Percentiles rank a stretch among this genome's conserved stretches.
phyloP scores from a whole-genome alignment of 2,113 vertebrate species.

The Nanger granti region DNA sequence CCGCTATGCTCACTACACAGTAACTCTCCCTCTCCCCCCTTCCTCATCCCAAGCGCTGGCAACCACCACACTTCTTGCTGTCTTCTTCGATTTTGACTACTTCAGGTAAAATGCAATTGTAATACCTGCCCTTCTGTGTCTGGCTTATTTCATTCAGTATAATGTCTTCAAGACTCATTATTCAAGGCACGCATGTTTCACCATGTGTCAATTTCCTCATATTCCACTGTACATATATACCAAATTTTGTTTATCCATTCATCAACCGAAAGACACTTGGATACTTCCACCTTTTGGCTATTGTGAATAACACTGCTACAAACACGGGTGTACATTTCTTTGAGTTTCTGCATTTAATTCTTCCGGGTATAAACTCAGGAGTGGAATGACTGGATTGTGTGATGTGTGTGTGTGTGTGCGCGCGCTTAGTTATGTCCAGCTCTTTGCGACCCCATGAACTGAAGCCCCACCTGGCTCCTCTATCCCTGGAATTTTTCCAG shows the following conservation, averaged over 20 bases:
- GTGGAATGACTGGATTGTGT: neutral
- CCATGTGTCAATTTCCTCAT: neutral
- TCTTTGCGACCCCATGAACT: neutral
- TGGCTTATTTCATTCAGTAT: neutral
- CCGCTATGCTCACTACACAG: neutral
- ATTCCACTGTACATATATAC: accelerated
- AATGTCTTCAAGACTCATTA: neutral
- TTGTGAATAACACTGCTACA: accelerated
- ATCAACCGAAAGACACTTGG: too few relatives aligned
- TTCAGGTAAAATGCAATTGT: accelerated
- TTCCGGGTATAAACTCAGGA: neutral
- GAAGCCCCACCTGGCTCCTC: neutral
- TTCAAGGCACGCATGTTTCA: accelerated
- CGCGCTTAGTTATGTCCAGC: neutral
- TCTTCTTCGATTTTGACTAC: accelerated
- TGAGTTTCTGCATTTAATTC: too few relatives aligned
- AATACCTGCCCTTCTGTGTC: neutral
- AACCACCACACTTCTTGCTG: neutral
- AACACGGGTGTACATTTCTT: accelerated
- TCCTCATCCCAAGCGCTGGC: accelerated
- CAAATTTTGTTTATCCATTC: neutral
- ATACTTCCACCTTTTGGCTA: neutral
- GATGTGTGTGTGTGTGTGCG: neutral
- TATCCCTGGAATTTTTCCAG: neutral
- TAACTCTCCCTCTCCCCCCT: neutral